Percentiles rank a stretch among this genome's conserved stretches.
phyloP scores from a whole-genome alignment of 2,113 vertebrate species.

The Pterocles gutturalis region DNA sequence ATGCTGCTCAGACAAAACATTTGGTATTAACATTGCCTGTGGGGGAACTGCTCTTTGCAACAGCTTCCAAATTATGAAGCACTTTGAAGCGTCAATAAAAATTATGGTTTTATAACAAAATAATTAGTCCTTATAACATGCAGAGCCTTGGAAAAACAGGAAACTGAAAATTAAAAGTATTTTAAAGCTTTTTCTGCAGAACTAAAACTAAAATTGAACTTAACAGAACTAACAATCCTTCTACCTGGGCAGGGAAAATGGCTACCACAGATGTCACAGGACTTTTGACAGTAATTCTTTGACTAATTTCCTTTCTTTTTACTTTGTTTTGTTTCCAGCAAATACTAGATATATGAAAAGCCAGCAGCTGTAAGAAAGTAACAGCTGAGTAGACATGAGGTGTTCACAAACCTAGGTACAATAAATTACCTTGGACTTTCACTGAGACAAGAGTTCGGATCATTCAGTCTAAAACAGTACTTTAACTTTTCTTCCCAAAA shows the following conservation, averaged over 20 bases:
- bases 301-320: neutral
- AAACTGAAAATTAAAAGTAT: neutral
- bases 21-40: neutral
- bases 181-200: neutral
- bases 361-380: neutral
- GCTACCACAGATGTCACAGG: neutral
- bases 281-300: neutral
- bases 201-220: neutral
- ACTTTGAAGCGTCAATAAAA: slow-evolving; percentile 16
- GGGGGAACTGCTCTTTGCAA: neutral
- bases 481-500: neutral
- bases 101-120: neutral
- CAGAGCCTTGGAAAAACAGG: neutral
- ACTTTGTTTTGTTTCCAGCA: neutral
- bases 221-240: neutral
- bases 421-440: neutral
- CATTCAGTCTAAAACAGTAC: neutral
- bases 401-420: neutral
- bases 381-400: neutral
- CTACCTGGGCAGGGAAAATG: neutral
- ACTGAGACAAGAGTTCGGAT: neutral
- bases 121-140: neutral
- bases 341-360: neutral
- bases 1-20: neutral
- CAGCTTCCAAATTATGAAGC: neutral